Percentiles rank a stretch among this genome's conserved stretches.
These are phyloP conservation scores for Monomorium pharaonis DNA, from an alignment of 1,140 invertebrate species.

Conservation along the genomic window DNA sequence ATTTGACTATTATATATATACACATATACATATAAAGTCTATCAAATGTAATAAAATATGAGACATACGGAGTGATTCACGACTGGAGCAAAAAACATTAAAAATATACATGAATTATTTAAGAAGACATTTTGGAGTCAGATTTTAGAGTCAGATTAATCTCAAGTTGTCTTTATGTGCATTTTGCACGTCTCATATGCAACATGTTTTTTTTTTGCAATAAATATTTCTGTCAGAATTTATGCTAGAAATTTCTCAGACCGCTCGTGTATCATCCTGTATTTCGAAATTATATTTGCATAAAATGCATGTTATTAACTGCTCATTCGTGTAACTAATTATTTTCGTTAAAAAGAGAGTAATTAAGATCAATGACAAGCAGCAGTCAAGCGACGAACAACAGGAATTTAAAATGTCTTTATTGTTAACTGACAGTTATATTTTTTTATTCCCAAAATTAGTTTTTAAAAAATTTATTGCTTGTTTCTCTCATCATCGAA, in stretches of 20 bases:
- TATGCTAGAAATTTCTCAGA: slow-evolving; percentile 16
- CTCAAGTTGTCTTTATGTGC: background rate
- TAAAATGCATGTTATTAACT: slow-evolving; percentile 46
- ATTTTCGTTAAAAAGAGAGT: slow-evolving; percentile 22
- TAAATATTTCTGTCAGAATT: background rate
- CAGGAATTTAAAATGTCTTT: slow-evolving; percentile 12
- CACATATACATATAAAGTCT: background rate
- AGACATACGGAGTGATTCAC: background rate
- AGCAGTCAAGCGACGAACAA: background rate
- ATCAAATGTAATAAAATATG: background rate
- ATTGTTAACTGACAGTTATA: background rate
- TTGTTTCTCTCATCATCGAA: background rate
- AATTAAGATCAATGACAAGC: slow-evolving; percentile 18
- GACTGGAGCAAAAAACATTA: background rate
- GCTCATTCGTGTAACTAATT: slow-evolving; percentile 33
- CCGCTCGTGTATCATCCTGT: slow-evolving; percentile 6
- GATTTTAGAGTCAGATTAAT: background rate
- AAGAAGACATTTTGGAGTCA: background rate
- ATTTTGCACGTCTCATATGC: background rate
- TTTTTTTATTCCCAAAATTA: background rate
- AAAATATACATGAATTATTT: background rate
- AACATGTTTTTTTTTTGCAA: slow-evolving; percentile 5
- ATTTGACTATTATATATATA: too few species aligned
- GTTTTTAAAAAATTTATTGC: background rate
- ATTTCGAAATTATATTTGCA: slow-evolving; percentile 30